Evolutionary conservation across 2,888 invertebrate genomes (phyloP).

Genomic region (Epinotia demarniana): DNA sequence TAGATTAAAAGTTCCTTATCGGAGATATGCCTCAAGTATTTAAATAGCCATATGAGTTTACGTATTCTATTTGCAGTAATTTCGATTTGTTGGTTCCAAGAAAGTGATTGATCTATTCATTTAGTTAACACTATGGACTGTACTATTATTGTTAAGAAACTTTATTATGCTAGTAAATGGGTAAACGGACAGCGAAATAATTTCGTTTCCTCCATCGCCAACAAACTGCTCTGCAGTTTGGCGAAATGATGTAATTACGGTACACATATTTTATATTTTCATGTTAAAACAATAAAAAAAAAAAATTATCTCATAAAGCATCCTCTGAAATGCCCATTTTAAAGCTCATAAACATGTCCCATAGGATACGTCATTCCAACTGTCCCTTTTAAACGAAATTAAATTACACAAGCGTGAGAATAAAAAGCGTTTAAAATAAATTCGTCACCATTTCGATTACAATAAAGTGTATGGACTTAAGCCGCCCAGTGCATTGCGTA

Average conservation of each 20-base stretch:
- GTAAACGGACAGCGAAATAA: slow-evolving; percentile 16
- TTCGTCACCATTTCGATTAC: slow-evolving; percentile 52
- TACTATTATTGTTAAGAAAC: background rate
- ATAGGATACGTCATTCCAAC: slow-evolving; percentile 4
- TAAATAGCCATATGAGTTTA: too few species aligned
- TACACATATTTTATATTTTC: too few species aligned
- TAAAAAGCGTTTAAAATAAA: slow-evolving; percentile 52
- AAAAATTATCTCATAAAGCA: slow-evolving; percentile 13
- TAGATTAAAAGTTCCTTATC: too few species aligned
- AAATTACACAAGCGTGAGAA: slow-evolving; percentile 49
- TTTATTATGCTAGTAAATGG: background rate
- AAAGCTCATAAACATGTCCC: slow-evolving; percentile 19
- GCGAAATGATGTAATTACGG: too few species aligned
- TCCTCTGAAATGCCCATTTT: slow-evolving; percentile 10
- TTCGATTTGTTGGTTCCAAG: too few species aligned
- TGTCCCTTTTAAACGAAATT: slow-evolving; percentile 49
- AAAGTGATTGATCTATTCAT: too few species aligned
- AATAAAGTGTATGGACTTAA: slow-evolving; percentile 52
- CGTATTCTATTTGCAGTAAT: too few species aligned
- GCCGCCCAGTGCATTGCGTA: slow-evolving; percentile 48
- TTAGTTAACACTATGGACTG: background rate
- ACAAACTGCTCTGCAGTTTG: too few species aligned
- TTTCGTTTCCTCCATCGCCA: slow-evolving; percentile 8
- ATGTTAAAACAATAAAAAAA: too few species aligned
- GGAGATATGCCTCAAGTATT: too few species aligned